Evolutionary conservation across 1,140 invertebrate species (phyloP), one percentile per base, ranked within the genome.

Genomic region (Mamestra configurata): DNA sequence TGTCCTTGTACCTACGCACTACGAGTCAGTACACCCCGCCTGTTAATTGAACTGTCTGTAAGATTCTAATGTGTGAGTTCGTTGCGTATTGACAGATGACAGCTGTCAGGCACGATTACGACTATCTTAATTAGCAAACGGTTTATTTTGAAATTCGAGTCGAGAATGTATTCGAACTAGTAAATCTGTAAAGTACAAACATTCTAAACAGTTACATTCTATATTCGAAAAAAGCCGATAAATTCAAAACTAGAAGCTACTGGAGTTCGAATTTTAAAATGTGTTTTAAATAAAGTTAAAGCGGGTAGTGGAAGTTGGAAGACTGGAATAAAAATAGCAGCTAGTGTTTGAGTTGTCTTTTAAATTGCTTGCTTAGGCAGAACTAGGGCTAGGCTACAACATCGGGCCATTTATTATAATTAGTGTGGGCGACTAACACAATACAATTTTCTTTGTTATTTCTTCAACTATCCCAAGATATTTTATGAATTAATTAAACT

Each of bases 1-100:
- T 87, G 82, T 81, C 82, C 84, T 87, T 85, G 80, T 81, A 79
- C 81, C 70, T 51, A 61, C 71, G 27, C 49, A 8, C 72, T 27
- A 66, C 75, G 77, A 81, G 73, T 76, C n/a, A 43, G n/a, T 76
- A 76, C 70, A 51, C 73, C 31, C 20, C 15, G 40, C 73, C 10
- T 76, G 73, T 64, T 64, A 59, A 76, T 76, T 76, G 66, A 70
- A 49, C 66, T 76, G 35, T 49, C 22, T 76, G 73, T 27, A 24
- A 61, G 22, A 61, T 20, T 37, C 73, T 43, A 46, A 31, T 49
- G 57, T 76, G 57, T 15, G 57, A 43, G 57, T 49, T 15, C 68
- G 15, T 31, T 46, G 27, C 37, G 57, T 51, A 57, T 40, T 20
- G 51, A 73, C 49, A 73, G 18, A 13, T 46, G 43, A 15, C 43